Percentiles rank a stretch among this genome's conserved stretches.
These are phyloP conservation scores for Sprattus sprattus DNA, from an alignment of 2,113 vertebrate genomes.

Conservation along the genomic window DNA sequence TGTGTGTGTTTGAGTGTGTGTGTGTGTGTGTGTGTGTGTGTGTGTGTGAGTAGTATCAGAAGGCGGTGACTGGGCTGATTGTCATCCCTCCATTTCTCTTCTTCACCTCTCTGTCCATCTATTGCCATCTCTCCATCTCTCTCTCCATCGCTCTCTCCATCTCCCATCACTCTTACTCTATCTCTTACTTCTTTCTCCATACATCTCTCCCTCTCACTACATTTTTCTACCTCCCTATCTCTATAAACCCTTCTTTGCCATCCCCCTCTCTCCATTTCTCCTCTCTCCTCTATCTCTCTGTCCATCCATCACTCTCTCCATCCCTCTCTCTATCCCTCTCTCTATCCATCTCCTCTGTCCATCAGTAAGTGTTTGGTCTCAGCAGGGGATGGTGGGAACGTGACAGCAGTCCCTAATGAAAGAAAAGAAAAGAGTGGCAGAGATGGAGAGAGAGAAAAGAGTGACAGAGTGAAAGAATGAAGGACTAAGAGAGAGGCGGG, in stretches of 20 bases:
- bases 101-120: too few relatives aligned
- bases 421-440: slow-evolving; percentile 45
- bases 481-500: slow-evolving; percentile 27
- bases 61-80: too few relatives aligned
- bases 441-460: slow-evolving; percentile 52
- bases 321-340: neutral
- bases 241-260: neutral
- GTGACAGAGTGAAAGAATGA: slow-evolving; percentile 49
- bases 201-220: neutral
- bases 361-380: slow-evolving; percentile 14
- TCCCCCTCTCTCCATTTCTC: neutral
- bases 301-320: neutral
- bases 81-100: too few relatives aligned
- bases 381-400: slow-evolving; percentile 56
- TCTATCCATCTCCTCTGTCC: slow-evolving; percentile 36
- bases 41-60: neutral
- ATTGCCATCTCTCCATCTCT: neutral
- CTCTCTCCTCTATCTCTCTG: neutral
- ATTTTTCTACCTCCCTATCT: neutral
- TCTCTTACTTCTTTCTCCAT: neutral
- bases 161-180: neutral
- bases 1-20: slow-evolving; percentile 43
- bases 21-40: slow-evolving; percentile 26
- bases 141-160: neutral
- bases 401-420: slow-evolving; percentile 58